Evolutionary conservation across 2,888 invertebrate species (phyloP), one percentile per base, ranked within the genome.

Genomic region (Empis livida): DNA sequence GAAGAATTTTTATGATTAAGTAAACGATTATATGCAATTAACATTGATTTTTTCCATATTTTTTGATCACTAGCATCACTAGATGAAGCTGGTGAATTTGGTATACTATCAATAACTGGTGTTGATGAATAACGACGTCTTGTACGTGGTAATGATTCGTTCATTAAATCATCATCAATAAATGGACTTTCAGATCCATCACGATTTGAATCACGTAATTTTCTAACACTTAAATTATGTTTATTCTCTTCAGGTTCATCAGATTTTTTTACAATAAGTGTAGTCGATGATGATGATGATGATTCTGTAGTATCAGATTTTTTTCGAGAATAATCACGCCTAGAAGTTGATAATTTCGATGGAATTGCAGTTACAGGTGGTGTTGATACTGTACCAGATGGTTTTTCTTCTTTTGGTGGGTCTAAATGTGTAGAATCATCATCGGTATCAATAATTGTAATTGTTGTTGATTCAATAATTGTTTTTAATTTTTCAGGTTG

Each of bases 21-120:
- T 38, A 92, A 67, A 41, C 76, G 71, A 53, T 68, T 82, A 56
- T 83, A 85, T 0, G 91, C 84, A 9, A 89, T 72, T 77, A 92
- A 79, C 43, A 94, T 84, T 1, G 90, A 84, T 62, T 93, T 93
- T 71, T 89, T 91, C 84, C 93, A 92, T 23, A 83, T 78, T 23
- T 83, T 73, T 60, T 85, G 82, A 46, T 88, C 87, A 10, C 87
- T 85, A 44, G 84, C 85, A 60, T 87, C 86, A 40, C 82, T 82
- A 52, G 88, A 88, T 47, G 72, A 69, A 2, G 68, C 67, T 20
- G 73, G 73, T 0, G 75, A 75, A 60, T 78, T 80, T 4, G 82
- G 81, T 48, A 80, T 71, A 13, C 80, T 80, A 59, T 82, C 82
- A 15, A 65, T 64, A 0, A 74, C 70, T 2, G 74, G 76, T 2